A percentile compares a stretch with the other conserved stretches of the same genome.
These are phyloP conservation scores for Galagoides demidoff DNA, from an alignment of 2,797 vertebrate genomes.

Conservation along the genomic window DNA sequence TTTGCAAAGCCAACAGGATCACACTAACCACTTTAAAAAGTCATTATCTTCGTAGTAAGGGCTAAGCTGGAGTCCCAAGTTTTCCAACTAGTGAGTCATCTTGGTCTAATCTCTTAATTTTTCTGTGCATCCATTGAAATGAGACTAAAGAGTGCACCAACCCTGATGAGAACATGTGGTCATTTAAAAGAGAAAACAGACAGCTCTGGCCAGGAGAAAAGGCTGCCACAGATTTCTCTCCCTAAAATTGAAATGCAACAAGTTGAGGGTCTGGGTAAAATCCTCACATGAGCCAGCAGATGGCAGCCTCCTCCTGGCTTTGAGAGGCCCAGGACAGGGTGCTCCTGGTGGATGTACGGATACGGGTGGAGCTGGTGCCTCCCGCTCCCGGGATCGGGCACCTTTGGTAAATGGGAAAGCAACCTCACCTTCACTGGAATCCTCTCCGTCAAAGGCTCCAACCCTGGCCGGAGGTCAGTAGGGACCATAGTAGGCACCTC, in stretches of 20 bases:
- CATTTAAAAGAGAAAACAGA: not conserved
- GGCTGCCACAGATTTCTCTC: not conserved
- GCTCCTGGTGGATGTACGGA: not conserved
- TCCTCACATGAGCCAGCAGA: conserved; percentile 55
- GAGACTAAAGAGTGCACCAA: not conserved
- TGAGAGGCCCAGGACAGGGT: not conserved
- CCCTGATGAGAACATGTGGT: not conserved
- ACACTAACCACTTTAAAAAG: not conserved
- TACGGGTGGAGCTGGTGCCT: rapidly evolving
- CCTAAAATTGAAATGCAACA: not conserved
- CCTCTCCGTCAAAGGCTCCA: not conserved
- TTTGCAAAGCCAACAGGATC: not conserved
- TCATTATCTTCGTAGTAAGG: not conserved
- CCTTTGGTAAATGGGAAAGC: not conserved
- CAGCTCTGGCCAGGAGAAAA: not conserved
- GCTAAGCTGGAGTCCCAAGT: not conserved
- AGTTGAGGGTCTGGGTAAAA: not conserved
- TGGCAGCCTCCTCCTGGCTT: conserved; percentile 66
- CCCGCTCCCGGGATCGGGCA: not conserved
- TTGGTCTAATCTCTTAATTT: not conserved
- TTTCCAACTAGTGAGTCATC: not conserved
- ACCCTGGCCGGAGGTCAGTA: too few species aligned
- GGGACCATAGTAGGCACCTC: not conserved
- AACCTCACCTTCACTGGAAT: not conserved
- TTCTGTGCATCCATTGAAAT: not conserved